Evolutionary conservation across 2,888 invertebrate species (phyloP).

Genomic region (Petrolisthes manimaculis): DNA sequence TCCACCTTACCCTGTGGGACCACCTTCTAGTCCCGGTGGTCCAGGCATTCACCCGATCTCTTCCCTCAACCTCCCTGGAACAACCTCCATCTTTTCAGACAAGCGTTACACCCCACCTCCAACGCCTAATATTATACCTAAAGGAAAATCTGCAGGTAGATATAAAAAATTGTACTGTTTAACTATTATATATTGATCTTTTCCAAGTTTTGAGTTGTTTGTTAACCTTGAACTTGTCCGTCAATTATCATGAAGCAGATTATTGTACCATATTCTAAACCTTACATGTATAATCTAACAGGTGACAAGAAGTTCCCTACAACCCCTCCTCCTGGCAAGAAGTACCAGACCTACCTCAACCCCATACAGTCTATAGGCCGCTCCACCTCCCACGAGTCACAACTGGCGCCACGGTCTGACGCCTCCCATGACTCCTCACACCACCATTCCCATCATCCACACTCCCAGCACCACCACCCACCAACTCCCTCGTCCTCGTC

Average conservation of each 20-base stretch:
- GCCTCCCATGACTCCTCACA: conserved; percentile 65
- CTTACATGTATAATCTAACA: not conserved
- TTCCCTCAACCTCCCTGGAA: conserved; percentile 68
- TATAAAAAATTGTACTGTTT: not conserved
- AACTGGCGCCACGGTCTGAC: conserved; percentile 79
- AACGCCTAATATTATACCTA: conserved; percentile 72
- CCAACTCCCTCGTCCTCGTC: not conserved
- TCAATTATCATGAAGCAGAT: no score
- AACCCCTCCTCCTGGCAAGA: conserved; percentile 85
- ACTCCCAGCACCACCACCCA: not conserved
- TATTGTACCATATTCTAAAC: no score
- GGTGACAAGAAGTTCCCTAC: conserved; percentile 77
- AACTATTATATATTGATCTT: not conserved
- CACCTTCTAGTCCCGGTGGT: conserved; percentile 64
- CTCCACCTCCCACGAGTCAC: conserved; percentile 93
- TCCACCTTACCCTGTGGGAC: conserved; percentile 73
- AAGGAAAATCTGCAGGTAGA: conserved; percentile 68
- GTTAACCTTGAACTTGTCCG: no score
- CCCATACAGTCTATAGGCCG: conserved; percentile 77
- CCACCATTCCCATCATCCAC: conserved; percentile 41
- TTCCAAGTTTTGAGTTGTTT: no score
- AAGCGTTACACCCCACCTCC: conserved; percentile 73
- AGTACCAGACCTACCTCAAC: conserved; percentile 71
- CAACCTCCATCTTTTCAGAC: conserved; percentile 67
- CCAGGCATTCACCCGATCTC: conserved; percentile 66